Evolutionary conservation across 2,888 invertebrate genomes (phyloP).

Genomic region (Apoda limacodes): DNA sequence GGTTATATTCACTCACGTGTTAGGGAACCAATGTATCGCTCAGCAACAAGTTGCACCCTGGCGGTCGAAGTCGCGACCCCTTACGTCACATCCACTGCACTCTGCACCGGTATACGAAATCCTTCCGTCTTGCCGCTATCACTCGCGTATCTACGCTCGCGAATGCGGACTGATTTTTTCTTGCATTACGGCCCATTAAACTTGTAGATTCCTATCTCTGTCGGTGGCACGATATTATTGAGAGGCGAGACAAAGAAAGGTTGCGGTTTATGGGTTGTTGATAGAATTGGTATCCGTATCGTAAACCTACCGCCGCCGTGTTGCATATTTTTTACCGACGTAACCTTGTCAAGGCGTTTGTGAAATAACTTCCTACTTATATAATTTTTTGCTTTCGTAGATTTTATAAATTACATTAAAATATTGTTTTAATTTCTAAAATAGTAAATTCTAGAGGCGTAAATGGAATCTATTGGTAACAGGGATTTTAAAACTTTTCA

Average conservation of each 20-base stretch:
- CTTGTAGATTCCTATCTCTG: conserved; percentile 68
- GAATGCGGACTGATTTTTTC: conserved; percentile 70
- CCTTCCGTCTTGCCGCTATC: conserved; percentile 63
- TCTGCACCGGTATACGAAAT: conserved; percentile 36
- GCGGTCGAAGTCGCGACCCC: conserved; percentile 12
- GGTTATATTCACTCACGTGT: conserved; percentile 31
- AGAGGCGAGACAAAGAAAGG: conserved; percentile 69
- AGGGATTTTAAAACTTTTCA: too few relatives aligned
- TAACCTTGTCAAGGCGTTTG: conserved; percentile 49
- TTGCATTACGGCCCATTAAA: conserved; percentile 69
- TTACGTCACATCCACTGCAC: conserved; percentile 33
- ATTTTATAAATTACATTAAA: too few relatives aligned
- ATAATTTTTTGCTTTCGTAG: too few relatives aligned
- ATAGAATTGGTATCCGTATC: conserved; percentile 69
- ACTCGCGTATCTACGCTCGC: conserved; percentile 67
- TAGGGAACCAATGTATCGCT: conserved; percentile 13
- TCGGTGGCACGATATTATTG: conserved; percentile 47
- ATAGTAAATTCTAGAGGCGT: too few relatives aligned
- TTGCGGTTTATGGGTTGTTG: conserved; percentile 70
- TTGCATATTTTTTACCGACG: conserved; percentile 60
- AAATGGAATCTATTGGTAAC: too few relatives aligned
- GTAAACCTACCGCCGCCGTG: conserved; percentile 62
- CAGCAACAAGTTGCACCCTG: conserved; percentile 38
- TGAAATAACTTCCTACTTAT: too few relatives aligned
- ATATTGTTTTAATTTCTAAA: too few relatives aligned